Conservation (phyloP, 2,113 vertebrate species). For the Orcinus orca region DNA sequence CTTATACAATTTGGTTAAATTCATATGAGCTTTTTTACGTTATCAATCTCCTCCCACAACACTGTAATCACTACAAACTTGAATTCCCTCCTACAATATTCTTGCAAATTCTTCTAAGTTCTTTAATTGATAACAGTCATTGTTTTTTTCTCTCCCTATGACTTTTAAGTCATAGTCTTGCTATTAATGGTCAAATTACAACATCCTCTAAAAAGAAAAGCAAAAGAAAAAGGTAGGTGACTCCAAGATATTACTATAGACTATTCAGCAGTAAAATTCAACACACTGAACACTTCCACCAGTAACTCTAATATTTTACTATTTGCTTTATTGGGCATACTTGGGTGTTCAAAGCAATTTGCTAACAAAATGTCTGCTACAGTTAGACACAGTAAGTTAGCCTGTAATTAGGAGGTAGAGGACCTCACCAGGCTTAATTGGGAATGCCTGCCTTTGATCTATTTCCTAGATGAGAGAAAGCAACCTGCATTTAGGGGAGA, state of each 20-base stretch:
- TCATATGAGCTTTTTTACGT: not conserved
- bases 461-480: conserved; percentile 73
- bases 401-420: conserved; percentile 76
- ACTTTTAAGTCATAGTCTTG: conserved; percentile 30
- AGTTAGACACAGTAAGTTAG: conserved; percentile 77
- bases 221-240: not conserved
- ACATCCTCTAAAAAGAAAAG: conserved; percentile 16
- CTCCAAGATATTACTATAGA: conserved; percentile 43
- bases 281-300: conserved; percentile 59
- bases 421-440: conserved; percentile 79
- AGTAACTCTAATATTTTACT: conserved; percentile 60
- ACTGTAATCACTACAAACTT: not conserved
- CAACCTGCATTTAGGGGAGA: conserved; percentile 66
- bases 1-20: not conserved
- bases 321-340: conserved; percentile 70
- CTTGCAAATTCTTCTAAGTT: not conserved
- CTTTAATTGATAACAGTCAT: not conserved
- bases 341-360: conserved; percentile 75
- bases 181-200: conserved; percentile 46
- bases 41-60: not conserved
- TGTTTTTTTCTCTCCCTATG: not conserved
- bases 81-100: not conserved
- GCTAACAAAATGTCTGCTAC: conserved; percentile 76
- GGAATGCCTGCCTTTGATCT: conserved; percentile 72
- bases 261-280: conserved; percentile 28